These are phyloP conservation scores for Mormyrops attenuatus DNA, from an alignment of 2,797 vertebrate species.

Conservation along the genomic window DNA sequence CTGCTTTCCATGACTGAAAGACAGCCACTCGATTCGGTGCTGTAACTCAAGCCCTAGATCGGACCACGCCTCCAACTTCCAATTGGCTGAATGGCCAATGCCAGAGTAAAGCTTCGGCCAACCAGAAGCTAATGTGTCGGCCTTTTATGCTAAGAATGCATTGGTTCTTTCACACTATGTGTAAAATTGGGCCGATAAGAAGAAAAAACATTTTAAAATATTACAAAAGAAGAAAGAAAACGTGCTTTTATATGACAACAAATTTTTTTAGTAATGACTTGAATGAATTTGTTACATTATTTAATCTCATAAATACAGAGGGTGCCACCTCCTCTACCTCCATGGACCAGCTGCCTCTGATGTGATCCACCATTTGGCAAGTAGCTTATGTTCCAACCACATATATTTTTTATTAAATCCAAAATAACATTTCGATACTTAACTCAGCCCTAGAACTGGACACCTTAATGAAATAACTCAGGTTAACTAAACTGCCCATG, in stretches of 20 bases:
- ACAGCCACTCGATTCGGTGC: background rate
- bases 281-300: background rate
- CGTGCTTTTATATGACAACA: background rate
- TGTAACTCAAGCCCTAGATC: background rate
- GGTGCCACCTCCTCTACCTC: background rate
- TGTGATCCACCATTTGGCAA: background rate
- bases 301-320: background rate
- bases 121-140: background rate
- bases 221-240: background rate
- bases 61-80: background rate
- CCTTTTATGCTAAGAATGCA: background rate
- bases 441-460: background rate
- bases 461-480: background rate
- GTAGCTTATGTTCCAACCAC: background rate
- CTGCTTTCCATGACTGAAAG: background rate
- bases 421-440: background rate
- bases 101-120: background rate
- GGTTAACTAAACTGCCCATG: background rate
- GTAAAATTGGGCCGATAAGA: background rate
- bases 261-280: background rate
- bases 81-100: background rate
- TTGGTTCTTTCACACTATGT: background rate
- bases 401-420: background rate
- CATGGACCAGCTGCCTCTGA: background rate
- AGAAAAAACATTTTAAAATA: background rate